Evolutionary conservation across 1,140 invertebrate species (phyloP).

Genomic region (Pseudomyrmex gracilis): DNA sequence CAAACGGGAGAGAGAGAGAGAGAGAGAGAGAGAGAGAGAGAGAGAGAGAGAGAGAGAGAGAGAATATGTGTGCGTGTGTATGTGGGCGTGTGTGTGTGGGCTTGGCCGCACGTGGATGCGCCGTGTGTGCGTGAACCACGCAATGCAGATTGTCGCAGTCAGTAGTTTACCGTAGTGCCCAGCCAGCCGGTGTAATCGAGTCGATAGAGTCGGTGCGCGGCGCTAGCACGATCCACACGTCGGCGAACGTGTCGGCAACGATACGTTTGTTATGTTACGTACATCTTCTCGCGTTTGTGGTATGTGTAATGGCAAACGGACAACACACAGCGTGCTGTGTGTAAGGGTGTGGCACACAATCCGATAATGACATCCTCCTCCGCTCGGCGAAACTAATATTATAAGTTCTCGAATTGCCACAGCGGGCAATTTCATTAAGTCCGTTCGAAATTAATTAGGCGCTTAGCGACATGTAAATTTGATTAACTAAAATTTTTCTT

Average conservation of each 20-base stretch:
- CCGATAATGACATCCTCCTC: slow-evolving; percentile 24
- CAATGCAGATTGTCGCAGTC: slow-evolving; percentile 58
- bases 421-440: slow-evolving; percentile 8
- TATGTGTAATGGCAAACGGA: slow-evolving; percentile 33
- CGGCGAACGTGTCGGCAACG: slow-evolving; percentile 31
- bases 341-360: neutral
- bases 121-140: slow-evolving; percentile 39
- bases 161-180: slow-evolving; percentile 48
- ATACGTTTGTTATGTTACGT: slow-evolving; percentile 49
- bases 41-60: too few relatives aligned
- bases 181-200: slow-evolving; percentile 39
- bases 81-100: neutral
- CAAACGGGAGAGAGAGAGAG: neutral
- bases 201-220: slow-evolving; percentile 34
- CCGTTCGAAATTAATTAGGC: neutral
- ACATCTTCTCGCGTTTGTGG: slow-evolving; percentile 38
- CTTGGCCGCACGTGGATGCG: slow-evolving; percentile 31
- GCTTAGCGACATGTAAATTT: slow-evolving; percentile 2
- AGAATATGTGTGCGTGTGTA: too few relatives aligned
- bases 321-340: neutral
- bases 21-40: too few relatives aligned
- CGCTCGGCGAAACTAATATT: slow-evolving; percentile 17
- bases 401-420: neutral
- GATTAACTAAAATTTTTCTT: slow-evolving; percentile 30
- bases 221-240: slow-evolving; percentile 24